phyloP scores from a whole-genome alignment of 2,888 invertebrate genomes.

The Cephus spinipes region DNA sequence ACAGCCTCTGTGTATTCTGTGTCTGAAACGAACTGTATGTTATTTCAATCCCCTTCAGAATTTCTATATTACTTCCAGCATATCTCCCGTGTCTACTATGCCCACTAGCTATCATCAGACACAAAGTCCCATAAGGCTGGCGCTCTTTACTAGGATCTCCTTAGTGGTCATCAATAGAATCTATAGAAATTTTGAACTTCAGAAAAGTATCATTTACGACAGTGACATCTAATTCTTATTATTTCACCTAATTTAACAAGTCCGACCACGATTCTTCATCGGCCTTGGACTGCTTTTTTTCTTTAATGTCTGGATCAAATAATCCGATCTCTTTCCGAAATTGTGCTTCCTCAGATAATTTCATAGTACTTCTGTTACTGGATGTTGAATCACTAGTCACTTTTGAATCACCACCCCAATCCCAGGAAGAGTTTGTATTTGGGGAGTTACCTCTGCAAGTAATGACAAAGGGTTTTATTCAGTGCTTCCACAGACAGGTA shows the following conservation, averaged over 20 bases:
- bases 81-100: too few species aligned
- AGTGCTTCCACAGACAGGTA: not conserved
- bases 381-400: conserved; percentile 34
- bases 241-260: not conserved
- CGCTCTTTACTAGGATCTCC: too few species aligned
- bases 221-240: not conserved
- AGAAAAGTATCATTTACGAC: not conserved
- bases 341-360: not conserved
- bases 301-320: not conserved
- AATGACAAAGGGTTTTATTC: not conserved
- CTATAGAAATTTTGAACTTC: not conserved
- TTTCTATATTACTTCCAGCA: too few species aligned
- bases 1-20: too few species aligned
- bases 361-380: conserved; percentile 35
- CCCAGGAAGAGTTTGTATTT: conserved; percentile 49
- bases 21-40: too few species aligned
- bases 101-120: too few species aligned
- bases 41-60: too few species aligned
- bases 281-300: not conserved
- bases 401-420: conserved; percentile 49
- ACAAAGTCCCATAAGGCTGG: too few species aligned
- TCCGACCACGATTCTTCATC: not conserved
- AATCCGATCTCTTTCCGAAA: not conserved
- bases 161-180: not conserved
- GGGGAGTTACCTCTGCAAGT: conserved; percentile 40